Conservation (phyloP, 2,888 invertebrate genomes). For the Ypsolopha sequella region DNA sequence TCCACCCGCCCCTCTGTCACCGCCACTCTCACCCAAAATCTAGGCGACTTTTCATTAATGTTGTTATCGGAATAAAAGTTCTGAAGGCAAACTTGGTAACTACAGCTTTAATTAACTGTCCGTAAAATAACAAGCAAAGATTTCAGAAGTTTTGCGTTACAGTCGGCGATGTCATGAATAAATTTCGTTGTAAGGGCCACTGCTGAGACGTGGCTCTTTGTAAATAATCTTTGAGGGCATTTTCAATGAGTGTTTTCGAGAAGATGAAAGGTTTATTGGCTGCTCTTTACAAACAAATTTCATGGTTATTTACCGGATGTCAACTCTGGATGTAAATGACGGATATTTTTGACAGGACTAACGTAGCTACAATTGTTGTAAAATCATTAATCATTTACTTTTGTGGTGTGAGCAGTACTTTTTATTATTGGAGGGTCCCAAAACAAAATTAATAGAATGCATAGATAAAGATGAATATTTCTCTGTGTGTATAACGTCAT, state of each 20-base stretch:
- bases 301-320: no score
- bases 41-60: conserved; percentile 65
- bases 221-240: background rate
- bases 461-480: no score
- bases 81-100: conserved; percentile 52
- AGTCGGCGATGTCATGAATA: conserved; percentile 1
- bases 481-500: no score
- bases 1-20: conserved; percentile 38
- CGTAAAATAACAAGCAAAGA: conserved; percentile 37
- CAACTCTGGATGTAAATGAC: no score
- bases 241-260: background rate
- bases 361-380: no score
- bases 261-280: no score
- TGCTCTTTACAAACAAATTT: no score
- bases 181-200: background rate
- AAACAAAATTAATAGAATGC: no score
- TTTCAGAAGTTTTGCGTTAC: conserved; percentile 2
- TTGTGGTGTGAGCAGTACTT: no score
- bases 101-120: conserved; percentile 62
- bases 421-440: no score
- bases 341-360: no score
- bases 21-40: conserved; percentile 56
- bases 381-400: no score
- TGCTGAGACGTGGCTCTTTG: background rate
- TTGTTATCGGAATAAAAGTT: conserved; percentile 66